Evolutionary conservation across 2,797 vertebrate genomes (phyloP), one percentile per base, ranked within the genome.

Genomic region (Oophaga sylvatica): DNA sequence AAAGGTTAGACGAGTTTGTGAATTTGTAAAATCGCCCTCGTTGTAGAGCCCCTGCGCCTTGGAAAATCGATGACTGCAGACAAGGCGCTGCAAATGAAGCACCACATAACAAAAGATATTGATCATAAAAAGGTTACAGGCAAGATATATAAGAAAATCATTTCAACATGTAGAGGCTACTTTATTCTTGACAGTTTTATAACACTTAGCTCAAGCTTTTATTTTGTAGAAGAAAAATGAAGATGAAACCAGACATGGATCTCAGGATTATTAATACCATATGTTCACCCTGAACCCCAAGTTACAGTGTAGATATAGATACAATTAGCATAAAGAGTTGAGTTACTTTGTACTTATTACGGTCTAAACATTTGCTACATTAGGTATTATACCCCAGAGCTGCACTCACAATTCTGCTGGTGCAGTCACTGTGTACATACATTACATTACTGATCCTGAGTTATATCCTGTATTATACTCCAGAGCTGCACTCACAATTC

Each of bases 51-150:
- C 45, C 17, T 85, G 84, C 75, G 45, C 75, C 84, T 85, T 68
- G 22, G 67, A 80, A 86, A 86, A 86, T 87, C 80, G 78, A 87
- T 87, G 71, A 5, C 19, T 45, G 85, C 76, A 87, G 85, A 81
- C 85, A 87, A 63, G 79, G 22, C 7, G 35, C 80, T 29, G 80
- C 41, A 83, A 87, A 78, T 87, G 86, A 87, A 83, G 60, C 86
- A 48, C 20, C 26, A n/a, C 65, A 15, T 67, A 87, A 84, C 62
- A 87, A 84, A 83, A 84, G 73, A 79, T 87, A 87, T 87, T 71
- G 87, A 87, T 87, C 87, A 87, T 62, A 84, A 68, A 87, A 83
- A 80, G 81, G 81, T 84, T 87, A 87, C 65, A 79, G 75, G 73
- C 48, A 59, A 83, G 75, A 87, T 63, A 79, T 62, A 84, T 79